phyloP scores from a whole-genome alignment of 2,888 invertebrate species.

The Portevinia maculata region DNA sequence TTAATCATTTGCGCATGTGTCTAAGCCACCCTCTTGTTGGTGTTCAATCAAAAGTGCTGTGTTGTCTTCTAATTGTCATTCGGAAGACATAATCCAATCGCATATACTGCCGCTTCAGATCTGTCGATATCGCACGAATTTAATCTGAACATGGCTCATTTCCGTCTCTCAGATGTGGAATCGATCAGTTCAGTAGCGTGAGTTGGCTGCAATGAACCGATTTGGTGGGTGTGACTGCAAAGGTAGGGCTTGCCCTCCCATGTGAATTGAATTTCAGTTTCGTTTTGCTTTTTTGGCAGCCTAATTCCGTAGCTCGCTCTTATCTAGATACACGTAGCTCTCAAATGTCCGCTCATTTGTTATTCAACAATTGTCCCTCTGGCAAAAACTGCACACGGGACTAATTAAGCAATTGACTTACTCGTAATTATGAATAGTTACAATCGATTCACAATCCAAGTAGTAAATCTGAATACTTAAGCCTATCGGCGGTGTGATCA shows the following conservation, averaged over 20 bases:
- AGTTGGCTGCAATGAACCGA: constrained; percentile 56
- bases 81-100: constrained; percentile 55
- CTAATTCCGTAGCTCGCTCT: neutral
- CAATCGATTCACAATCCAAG: constrained; percentile 45
- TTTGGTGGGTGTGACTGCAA: constrained; percentile 47
- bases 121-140: constrained; percentile 65
- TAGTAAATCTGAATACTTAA: constrained; percentile 41
- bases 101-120: constrained; percentile 50
- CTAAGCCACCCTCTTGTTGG: constrained; percentile 8
- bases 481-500: constrained; percentile 52
- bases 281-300: constrained; percentile 20
- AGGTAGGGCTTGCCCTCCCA: constrained; percentile 41
- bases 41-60: constrained; percentile 44
- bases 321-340: constrained; percentile 14
- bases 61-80: constrained; percentile 69
- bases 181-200: constrained; percentile 34
- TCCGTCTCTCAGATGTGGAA: constrained; percentile 56
- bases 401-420: constrained; percentile 64
- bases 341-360: constrained; percentile 26
- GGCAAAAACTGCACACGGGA: constrained; percentile 27
- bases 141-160: constrained; percentile 69
- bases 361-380: constrained; percentile 22
- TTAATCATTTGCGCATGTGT: constrained; percentile 58
- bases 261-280: constrained; percentile 8
- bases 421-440: constrained; percentile 13